phyloP scores from a whole-genome alignment of 2,113 vertebrate species.

The Fregetta grallaria region DNA sequence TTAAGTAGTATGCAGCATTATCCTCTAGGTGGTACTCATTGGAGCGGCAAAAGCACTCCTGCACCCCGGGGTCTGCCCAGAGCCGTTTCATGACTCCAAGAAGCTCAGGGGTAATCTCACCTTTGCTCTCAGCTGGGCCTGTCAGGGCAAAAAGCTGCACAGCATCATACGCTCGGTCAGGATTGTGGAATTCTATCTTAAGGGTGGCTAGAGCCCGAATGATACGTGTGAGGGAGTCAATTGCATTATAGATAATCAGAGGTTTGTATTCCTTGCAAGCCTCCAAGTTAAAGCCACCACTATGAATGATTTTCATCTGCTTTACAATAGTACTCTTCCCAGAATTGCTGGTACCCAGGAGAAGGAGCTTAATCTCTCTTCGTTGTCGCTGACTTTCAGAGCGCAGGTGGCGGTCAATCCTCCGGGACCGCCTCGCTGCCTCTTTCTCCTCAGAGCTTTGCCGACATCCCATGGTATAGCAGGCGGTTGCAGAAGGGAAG shows the following conservation, averaged over 20 bases:
- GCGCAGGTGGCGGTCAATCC: constrained; percentile 97
- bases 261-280: constrained; percentile 99
- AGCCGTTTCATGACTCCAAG: constrained; percentile 95
- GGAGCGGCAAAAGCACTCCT: constrained; percentile 95
- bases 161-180: constrained; percentile 94
- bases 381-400: constrained; percentile 97
- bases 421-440: constrained; percentile 94
- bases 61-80: constrained; percentile 93
- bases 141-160: constrained; percentile 98
- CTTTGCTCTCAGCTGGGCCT: constrained; percentile 95
- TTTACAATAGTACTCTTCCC: constrained; percentile 99
- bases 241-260: constrained; percentile 97
- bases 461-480: constrained; percentile 94
- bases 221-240: constrained; percentile 97
- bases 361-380: constrained; percentile 94
- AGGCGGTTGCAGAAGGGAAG: constrained; percentile 39
- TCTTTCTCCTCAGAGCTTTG: constrained; percentile 99
- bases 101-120: constrained; percentile 94
- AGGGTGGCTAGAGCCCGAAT: constrained; percentile 93
- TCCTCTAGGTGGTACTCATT: constrained; percentile 99
- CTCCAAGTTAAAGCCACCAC: constrained; percentile 96
- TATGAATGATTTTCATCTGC: constrained; percentile 99
- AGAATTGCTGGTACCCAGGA: constrained; percentile 98
- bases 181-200: constrained; percentile 97
- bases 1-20: constrained; percentile 97